Conservation (phyloP, 2,888 invertebrate species). For the Proisotoma minuta region DNA sequence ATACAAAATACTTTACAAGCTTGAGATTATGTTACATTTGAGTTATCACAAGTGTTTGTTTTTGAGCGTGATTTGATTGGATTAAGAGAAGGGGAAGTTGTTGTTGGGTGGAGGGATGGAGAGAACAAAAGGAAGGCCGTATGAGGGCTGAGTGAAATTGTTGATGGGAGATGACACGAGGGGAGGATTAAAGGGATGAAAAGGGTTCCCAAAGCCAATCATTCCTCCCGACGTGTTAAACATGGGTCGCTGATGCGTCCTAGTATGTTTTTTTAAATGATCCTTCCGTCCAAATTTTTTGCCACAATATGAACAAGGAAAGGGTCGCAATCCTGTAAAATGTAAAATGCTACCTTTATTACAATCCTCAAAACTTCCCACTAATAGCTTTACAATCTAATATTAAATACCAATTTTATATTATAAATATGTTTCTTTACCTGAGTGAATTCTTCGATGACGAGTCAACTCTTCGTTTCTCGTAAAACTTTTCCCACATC, state of each 20-base stretch:
- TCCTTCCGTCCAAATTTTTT: constrained; percentile 91
- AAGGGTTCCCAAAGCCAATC: constrained; percentile 47
- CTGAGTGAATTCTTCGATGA: constrained; percentile 86
- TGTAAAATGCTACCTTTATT: neutral
- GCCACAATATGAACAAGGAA: constrained; percentile 78
- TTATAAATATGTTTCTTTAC: constrained; percentile 25
- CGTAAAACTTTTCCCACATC: constrained; percentile 84
- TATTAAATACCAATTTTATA: too few species aligned
- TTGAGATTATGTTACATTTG: too few species aligned
- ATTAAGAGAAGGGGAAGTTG: constrained; percentile 36
- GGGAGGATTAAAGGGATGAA: constrained; percentile 46
- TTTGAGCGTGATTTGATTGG: constrained; percentile 8
- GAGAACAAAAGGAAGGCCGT: constrained; percentile 38
- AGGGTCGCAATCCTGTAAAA: constrained; percentile 64
- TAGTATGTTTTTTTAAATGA: constrained; percentile 87
- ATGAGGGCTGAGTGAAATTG: constrained; percentile 34
- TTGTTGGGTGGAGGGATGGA: constrained; percentile 39
- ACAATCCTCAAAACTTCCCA: too few species aligned
- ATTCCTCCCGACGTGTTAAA: constrained; percentile 33
- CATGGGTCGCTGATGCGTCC: constrained; percentile 62
- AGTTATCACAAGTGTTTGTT: too few species aligned
- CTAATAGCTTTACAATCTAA: too few species aligned
- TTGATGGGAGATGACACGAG: constrained; percentile 41
- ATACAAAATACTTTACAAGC: constrained; percentile 5
- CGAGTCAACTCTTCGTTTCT: constrained; percentile 86